These are phyloP conservation scores for Philereme vetulata DNA, from an alignment of 2,888 invertebrate species.

Conservation along the genomic window DNA sequence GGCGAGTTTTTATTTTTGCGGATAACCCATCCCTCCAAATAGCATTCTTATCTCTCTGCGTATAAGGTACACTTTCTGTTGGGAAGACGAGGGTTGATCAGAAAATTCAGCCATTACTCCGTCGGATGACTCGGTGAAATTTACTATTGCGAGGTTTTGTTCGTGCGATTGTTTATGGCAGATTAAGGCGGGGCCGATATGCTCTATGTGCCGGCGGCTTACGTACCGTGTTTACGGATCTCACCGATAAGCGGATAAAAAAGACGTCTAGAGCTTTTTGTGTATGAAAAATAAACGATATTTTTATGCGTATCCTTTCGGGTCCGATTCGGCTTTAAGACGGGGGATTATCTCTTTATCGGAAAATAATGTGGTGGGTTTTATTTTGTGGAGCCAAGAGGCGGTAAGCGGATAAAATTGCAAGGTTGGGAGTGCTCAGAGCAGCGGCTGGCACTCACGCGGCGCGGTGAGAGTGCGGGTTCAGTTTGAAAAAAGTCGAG, in stretches of 20 bases:
- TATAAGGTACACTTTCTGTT: conserved; percentile 26
- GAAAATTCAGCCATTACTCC: conserved; percentile 65
- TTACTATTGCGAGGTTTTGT: conserved; percentile 66
- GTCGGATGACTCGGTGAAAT: conserved; percentile 67
- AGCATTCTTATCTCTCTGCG: conserved; percentile 19
- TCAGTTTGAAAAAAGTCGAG: conserved; percentile 1
- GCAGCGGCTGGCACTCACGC: too few relatives aligned
- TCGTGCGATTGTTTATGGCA: conserved; percentile 69
- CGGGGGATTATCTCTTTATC: conserved; percentile 52
- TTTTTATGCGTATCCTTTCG: conserved; percentile 44
- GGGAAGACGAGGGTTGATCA: conserved; percentile 42
- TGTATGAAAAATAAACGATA: conserved; percentile 55
- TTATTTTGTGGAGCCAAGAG: conserved; percentile 9
- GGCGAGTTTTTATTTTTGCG: conserved; percentile 30
- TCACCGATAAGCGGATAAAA: conserved; percentile 60
- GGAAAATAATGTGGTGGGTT: conserved; percentile 43
- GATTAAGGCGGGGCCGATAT: conserved; percentile 65
- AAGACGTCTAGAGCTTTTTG: conserved; percentile 57
- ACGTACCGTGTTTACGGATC: conserved; percentile 60
- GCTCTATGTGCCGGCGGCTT: conserved; percentile 50
- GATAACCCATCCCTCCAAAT: conserved; percentile 17
- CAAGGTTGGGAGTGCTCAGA: not conserved
- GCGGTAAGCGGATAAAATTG: not conserved
- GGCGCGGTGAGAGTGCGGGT: too few relatives aligned
- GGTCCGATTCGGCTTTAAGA: conserved; percentile 31